Conservation (phyloP, 2,797 vertebrate species). For the Pampus argenteus region DNA sequence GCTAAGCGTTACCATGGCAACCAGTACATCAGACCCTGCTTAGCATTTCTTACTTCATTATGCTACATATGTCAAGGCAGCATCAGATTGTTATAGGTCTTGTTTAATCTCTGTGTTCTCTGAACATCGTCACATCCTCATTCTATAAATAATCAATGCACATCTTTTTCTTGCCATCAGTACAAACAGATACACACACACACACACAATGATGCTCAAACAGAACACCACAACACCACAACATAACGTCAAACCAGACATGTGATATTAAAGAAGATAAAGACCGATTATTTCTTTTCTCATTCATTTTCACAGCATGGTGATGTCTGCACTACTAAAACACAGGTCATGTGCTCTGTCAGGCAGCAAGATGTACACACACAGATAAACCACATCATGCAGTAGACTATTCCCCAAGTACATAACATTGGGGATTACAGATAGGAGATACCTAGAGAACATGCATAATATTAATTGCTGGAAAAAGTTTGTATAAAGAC, state of each 20-base stretch:
- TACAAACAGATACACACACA: not conserved
- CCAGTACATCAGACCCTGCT: constrained; percentile 8
- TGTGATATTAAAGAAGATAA: constrained; percentile 64
- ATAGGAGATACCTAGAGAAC: constrained; percentile 12
- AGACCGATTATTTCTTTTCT: constrained; percentile 36
- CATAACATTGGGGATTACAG: constrained; percentile 16
- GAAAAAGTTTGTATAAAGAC: not conserved
- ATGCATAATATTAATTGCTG: constrained; percentile 11
- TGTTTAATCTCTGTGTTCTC: not conserved
- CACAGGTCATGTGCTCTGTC: constrained; percentile 63
- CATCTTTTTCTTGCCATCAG: not conserved
- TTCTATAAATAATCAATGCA: constrained; percentile 4
- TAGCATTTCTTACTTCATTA: constrained; percentile 8
- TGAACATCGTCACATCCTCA: not conserved
- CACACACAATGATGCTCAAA: not conserved
- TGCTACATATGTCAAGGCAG: not conserved
- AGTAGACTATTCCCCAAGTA: constrained; percentile 24
- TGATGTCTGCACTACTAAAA: constrained; percentile 16
- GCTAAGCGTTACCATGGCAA: constrained; percentile 40
- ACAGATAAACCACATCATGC: constrained; percentile 29
- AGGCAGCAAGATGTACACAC: constrained; percentile 25
- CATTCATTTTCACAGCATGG: constrained; percentile 24
- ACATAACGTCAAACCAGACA: constrained; percentile 31
- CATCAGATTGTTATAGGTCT: not conserved
- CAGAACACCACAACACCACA: constrained; percentile 13